Evolutionary conservation across 2,888 invertebrate species (phyloP).

Genomic region (Caenorhabditis sp.): DNA sequence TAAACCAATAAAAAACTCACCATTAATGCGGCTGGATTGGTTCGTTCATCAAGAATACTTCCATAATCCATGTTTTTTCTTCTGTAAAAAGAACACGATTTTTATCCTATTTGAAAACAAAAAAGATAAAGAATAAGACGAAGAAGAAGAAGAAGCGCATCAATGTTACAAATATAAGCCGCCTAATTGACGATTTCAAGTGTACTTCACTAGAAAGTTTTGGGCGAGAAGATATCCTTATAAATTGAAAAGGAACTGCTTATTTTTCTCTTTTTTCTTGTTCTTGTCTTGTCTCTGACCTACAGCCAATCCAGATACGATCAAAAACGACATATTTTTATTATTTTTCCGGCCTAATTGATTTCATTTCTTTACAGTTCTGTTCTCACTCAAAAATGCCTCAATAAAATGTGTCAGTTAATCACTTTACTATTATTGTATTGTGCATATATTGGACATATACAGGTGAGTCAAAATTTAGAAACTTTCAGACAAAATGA

Average conservation of each 20-base stretch:
- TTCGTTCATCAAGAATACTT: conserved; percentile 62
- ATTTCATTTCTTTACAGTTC: neutral
- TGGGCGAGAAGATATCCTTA: neutral
- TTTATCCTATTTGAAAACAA: neutral
- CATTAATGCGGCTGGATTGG: conserved; percentile 61
- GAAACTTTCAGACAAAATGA: neutral
- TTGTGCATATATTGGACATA: neutral
- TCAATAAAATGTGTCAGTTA: neutral
- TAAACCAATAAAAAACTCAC: conserved; percentile 33
- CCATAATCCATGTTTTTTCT: conserved; percentile 54
- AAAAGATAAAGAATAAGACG: neutral
- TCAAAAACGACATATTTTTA: neutral
- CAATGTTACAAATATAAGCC: neutral
- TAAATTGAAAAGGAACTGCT: neutral
- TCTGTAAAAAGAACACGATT: neutral
- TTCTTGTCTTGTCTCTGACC: neutral
- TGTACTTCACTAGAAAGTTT: neutral
- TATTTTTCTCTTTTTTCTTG: neutral
- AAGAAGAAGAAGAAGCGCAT: neutral
- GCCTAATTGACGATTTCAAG: neutral
- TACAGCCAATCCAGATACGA: neutral
- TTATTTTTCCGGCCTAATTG: neutral
- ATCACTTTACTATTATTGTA: neutral
- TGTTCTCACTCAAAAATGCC: neutral
- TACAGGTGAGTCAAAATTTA: neutral